A percentile compares a stretch with the other conserved stretches of the same genome.
Conservation (phyloP, 2,888 invertebrate genomes). For the Volucella inanis region DNA sequence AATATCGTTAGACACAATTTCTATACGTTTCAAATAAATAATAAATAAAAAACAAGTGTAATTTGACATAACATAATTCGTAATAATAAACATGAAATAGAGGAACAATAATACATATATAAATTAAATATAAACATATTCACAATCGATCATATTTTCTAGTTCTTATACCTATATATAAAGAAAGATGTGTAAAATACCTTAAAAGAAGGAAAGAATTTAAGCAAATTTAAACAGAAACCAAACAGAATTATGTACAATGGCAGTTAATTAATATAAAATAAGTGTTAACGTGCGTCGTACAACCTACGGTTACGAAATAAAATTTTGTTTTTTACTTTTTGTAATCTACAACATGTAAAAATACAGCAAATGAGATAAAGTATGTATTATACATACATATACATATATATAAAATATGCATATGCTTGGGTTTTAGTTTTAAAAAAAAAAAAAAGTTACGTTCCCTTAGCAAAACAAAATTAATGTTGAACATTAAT, state of each 20-base stretch:
- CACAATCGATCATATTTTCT: slow-evolving; percentile 68
- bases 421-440: no score
- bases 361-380: not conserved
- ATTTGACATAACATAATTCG: slow-evolving; percentile 42
- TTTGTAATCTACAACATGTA: slow-evolving; percentile 13
- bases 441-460: no score
- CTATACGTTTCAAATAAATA: slow-evolving; percentile 49
- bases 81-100: slow-evolving; percentile 63
- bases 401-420: no score
- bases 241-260: slow-evolving; percentile 42
- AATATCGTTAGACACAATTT: slow-evolving; percentile 53
- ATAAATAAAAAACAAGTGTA: slow-evolving; percentile 40
- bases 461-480: no score
- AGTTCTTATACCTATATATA: slow-evolving; percentile 48
- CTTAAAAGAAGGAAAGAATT: slow-evolving; percentile 6
- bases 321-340: slow-evolving; percentile 20
- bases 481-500: no score
- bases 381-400: no score
- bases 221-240: slow-evolving; percentile 19
- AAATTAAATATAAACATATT: slow-evolving; percentile 63
- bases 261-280: slow-evolving; percentile 23
- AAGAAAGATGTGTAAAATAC: slow-evolving; percentile 46
- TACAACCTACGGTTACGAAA: slow-evolving; percentile 17
- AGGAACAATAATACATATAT: slow-evolving; percentile 64
- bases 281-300: slow-evolving; percentile 50